A percentile compares a stretch with the other conserved stretches of the same genome.
Evolutionary conservation across 2,888 invertebrate genomes (phyloP).

Genomic region (Euproctis similis): DNA sequence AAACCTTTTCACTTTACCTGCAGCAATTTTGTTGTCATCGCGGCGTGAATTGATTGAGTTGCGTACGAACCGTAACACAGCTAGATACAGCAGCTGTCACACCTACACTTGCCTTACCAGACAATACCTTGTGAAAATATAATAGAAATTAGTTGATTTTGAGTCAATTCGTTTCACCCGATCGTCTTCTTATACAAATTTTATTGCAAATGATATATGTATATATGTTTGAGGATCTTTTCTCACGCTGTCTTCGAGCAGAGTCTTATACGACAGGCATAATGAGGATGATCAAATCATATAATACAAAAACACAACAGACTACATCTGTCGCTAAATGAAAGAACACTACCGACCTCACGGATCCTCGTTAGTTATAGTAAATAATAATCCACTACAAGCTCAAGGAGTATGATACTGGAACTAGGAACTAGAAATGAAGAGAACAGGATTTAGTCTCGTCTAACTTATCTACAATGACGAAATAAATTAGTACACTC

Average conservation of each 20-base stretch:
- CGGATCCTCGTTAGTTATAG: conserved; percentile 58
- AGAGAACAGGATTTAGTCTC: conserved; percentile 53
- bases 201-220: conserved; percentile 48
- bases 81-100: conserved; percentile 67
- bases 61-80: conserved; percentile 65
- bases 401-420: conserved; percentile 43
- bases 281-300: conserved; percentile 52
- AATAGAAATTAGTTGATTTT: conserved; percentile 74
- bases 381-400: conserved; percentile 56
- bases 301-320: conserved; percentile 43
- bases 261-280: conserved; percentile 47
- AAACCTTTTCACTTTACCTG: conserved; percentile 74
- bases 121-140: conserved; percentile 76
- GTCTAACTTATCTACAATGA: conserved; percentile 12
- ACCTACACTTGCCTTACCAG: conserved; percentile 74
- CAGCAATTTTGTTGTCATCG: conserved; percentile 49
- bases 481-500: conserved; percentile 51
- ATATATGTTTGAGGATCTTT: conserved; percentile 60
- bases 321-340: conserved; percentile 57
- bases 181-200: conserved; percentile 40
- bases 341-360: conserved; percentile 43
- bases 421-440: conserved; percentile 40
- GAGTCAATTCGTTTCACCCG: conserved; percentile 63
- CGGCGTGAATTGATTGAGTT: conserved; percentile 54
- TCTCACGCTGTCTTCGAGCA: conserved; percentile 53